These are phyloP conservation scores for Octopus sinensis DNA, from an alignment of 1,140 invertebrate species.

Conservation along the genomic window DNA sequence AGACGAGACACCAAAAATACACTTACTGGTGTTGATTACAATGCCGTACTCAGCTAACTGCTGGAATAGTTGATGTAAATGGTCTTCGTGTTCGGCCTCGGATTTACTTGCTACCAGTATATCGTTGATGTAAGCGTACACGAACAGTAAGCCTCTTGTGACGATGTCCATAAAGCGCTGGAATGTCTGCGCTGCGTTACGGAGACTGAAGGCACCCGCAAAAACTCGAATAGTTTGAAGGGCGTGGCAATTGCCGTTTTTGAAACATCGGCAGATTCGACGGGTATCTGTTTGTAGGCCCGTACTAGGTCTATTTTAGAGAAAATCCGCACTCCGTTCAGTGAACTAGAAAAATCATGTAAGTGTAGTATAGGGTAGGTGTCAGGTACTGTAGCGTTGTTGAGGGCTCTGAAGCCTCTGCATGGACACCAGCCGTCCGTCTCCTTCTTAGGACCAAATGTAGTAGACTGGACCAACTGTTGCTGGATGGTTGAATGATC, in stretches of 20 bases:
- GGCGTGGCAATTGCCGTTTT: slow-evolving; percentile 25
- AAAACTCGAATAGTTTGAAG: slow-evolving; percentile 16
- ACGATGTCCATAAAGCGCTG: slow-evolving; percentile 25
- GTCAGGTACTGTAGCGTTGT: slow-evolving; percentile 47
- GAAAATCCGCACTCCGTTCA: slow-evolving; percentile 23
- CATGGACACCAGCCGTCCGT: slow-evolving; percentile 51
- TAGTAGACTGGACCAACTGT: slow-evolving; percentile 56
- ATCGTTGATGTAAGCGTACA: slow-evolving; percentile 27
- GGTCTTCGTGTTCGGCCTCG: slow-evolving; percentile 19
- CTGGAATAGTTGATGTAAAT: not conserved
- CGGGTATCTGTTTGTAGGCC: slow-evolving; percentile 28
- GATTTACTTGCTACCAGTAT: slow-evolving; percentile 21
- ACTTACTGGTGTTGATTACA: not conserved
- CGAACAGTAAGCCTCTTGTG: slow-evolving; percentile 18
- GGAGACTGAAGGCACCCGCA: slow-evolving; percentile 27
- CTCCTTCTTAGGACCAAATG: slow-evolving; percentile 55
- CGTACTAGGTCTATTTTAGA: slow-evolving; percentile 29
- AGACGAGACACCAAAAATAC: not conserved
- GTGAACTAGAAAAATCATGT: slow-evolving; percentile 30
- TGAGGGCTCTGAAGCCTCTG: slow-evolving; percentile 59
- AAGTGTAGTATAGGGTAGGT: slow-evolving; percentile 30
- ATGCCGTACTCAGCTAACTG: not conserved
- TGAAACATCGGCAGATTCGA: slow-evolving; percentile 16
- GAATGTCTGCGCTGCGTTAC: slow-evolving; percentile 27
- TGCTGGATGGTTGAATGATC: not conserved